Base-by-base conservation (phyloP, 2,797 vertebrate genomes). In the Pyrocephalus nanus region DNA sequence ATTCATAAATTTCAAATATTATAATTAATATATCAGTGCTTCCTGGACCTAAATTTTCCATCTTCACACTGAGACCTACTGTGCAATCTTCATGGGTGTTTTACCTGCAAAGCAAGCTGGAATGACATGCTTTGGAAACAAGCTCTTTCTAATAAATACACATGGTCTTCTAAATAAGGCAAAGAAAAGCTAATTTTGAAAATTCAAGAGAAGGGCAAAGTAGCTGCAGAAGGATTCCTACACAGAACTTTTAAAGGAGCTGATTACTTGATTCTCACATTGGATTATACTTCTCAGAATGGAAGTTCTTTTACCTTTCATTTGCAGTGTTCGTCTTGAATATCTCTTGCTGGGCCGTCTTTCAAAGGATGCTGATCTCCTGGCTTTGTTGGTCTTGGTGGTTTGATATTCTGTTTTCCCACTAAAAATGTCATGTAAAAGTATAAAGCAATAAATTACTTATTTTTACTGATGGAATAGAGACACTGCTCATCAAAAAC, bases 321-420 rank as follows among this genome's bases (percentile, higher is more conserved):
- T 98, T 88, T 98, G 98, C 93, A 99, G 96, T 47, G 99, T 99
- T 96, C 99, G 98, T 69, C 99, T 98, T 72, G 99, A 99, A 73
- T 99, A 99, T 61, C 99, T 98, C 75, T 99, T 99, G 96, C 99
- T 99, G 53, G 99, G 99, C 53, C 99, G 98, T 88, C 99, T 99
- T 97, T 99, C 99, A 95, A 99, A 99, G 16, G 99, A 99, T 53
- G 99, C 93, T 1, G 99, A 99, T 20, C 99, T 97, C 91, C 99
- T 98, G 40, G 99, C 98, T 98, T 99, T 99, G 85, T 98, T 99
- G 45, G 98, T 98, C 97, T 99, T 99, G 65, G 99, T 99, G 45
- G 99, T 99, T 98, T 99, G 99, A 95, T 99, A 99, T 73, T 99
- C 99, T 2, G 99, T 99, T 97, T 99, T 99, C 70, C 99, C 99